Evolutionary conservation across 2,797 vertebrate species (phyloP).

Genomic region (Myiothlypis coronata): DNA sequence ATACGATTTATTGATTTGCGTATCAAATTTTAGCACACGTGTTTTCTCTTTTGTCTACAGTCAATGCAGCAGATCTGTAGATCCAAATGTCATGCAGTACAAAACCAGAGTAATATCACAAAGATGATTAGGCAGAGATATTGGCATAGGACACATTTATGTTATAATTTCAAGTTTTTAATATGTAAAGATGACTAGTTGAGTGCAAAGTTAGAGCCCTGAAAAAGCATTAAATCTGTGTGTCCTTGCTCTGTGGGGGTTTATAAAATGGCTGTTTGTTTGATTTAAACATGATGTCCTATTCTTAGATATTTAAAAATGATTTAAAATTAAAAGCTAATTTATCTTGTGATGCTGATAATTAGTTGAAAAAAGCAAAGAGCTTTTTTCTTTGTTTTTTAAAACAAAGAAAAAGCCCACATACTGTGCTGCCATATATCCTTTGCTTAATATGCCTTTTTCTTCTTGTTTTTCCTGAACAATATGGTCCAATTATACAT

Average conservation of each 20-base stretch:
- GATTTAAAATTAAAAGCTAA: not conserved
- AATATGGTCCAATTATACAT: not conserved
- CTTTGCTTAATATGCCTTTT: not conserved
- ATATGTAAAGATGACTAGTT: not conserved
- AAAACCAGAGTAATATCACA: not conserved
- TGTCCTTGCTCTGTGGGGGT: not conserved
- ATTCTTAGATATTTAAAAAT: not conserved
- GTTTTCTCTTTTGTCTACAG: not conserved
- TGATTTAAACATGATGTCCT: not conserved
- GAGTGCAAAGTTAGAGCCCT: not conserved
- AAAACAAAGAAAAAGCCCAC: not conserved
- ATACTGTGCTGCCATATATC: not conserved
- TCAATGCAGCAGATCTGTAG: not conserved
- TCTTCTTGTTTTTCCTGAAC: not conserved
- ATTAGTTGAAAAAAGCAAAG: not conserved
- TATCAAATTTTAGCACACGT: slow-evolving; percentile 25
- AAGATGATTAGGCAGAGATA: not conserved
- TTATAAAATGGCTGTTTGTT: not conserved
- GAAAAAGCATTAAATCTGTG: not conserved
- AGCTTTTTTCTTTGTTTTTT: not conserved
- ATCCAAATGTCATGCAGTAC: not conserved
- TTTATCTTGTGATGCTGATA: not conserved
- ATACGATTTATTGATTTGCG: slow-evolving; percentile 34
- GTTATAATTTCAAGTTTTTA: not conserved
- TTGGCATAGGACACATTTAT: not conserved